Base-by-base conservation (phyloP, 2,797 vertebrate species). In the Gorsachius magnificus region DNA sequence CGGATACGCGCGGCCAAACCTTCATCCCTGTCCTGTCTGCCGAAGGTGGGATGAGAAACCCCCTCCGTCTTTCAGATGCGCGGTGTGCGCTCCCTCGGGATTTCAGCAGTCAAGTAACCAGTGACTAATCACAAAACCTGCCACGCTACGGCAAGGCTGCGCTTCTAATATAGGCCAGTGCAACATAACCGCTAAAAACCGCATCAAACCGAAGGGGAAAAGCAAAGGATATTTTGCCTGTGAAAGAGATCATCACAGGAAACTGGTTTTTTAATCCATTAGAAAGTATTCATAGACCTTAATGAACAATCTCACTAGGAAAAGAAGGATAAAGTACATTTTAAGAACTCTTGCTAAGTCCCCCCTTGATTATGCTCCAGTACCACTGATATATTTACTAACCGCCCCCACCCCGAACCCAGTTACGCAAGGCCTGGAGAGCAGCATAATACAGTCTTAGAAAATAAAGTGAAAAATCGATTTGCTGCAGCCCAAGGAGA, bases 1-100 rank as follows among this genome's bases (percentile, higher is more conserved):
- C 29, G 29, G 28, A 38, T 16, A 35, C 0, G 0, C 1, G 1
- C 2, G 21, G 13, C 29, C 33, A 31, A 66, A 43, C 45, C 54
- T 26, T 57, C n/a, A 50, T 17, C 35, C 33, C 28, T 8, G 2
- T 36, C 41, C 43, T 18, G 7, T 24, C 66, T 61, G 24, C 17
- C 1, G 4, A 83, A 69, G 43, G 36, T n/a, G 35, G 29, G 36
- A 57, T 21, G 51, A 54, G 75, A 63, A 69, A 68, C 11, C 12
- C 17, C 11, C 38, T 12, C 16, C 1, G 0, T 18, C 43, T n/a
- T 84, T 35, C 33, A 57, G 35, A 71, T 2, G 5, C 41, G 61
- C n/a, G 5, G 16, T 28, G 60, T 78, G 35, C 19, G 13, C 6
- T 60, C 35, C 33, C 36, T 72, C 3, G 0, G 21, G 64, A 54